A percentile compares a stretch with the other conserved stretches of the same genome.
Conservation (phyloP, 2,113 vertebrate genomes). For the Coryphaenoides rupestris region DNA sequence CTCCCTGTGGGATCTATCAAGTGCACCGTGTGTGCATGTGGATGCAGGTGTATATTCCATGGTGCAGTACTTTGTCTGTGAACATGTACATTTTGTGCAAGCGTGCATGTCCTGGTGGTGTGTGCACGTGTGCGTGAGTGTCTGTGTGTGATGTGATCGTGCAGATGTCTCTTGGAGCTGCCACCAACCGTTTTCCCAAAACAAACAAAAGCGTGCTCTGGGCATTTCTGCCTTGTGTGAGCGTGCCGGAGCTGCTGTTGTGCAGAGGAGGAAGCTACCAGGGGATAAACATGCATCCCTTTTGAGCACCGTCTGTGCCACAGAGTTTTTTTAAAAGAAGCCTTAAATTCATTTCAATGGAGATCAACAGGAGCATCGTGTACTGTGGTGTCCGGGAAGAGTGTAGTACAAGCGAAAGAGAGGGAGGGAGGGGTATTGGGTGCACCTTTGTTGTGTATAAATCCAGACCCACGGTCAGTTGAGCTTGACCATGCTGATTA, state of each 20-base stretch:
- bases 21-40: too few species aligned
- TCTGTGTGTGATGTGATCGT: not conserved
- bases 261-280: not conserved
- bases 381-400: not conserved
- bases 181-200: not conserved
- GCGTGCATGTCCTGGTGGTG: not conserved
- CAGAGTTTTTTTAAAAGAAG: not conserved
- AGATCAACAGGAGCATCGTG: not conserved
- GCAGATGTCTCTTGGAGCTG: not conserved
- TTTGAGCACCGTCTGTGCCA: not conserved
- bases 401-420: not conserved
- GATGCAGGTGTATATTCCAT: too few species aligned
- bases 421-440: not conserved
- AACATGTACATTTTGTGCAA: not conserved
- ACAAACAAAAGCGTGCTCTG: not conserved
- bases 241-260: not conserved
- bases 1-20: too few species aligned
- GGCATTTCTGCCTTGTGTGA: not conserved
- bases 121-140: not conserved
- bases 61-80: too few species aligned
- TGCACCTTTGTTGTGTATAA: not conserved
- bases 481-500: not conserved
- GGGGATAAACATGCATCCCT: not conserved
- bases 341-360: conserved; percentile 8
- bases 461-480: not conserved